Percentiles rank a stretch among this genome's conserved stretches.
Evolutionary conservation across 2,888 invertebrate genomes (phyloP).

Genomic region (Epirrita christyi): DNA sequence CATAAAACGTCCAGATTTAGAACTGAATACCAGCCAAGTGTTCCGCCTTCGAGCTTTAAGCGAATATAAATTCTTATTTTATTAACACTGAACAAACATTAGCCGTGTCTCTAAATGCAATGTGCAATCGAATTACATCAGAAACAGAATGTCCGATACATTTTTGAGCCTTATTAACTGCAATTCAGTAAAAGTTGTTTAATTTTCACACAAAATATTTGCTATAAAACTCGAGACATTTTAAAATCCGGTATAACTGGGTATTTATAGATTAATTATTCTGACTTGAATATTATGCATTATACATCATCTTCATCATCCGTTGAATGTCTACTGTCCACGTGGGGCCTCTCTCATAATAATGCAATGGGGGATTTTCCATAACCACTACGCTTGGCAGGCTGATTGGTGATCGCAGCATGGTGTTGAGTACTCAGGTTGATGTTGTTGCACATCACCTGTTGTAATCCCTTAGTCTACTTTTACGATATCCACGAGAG

Average conservation of each 20-base stretch:
- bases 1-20: constrained; percentile 74
- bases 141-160: constrained; percentile 16
- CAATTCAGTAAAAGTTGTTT: constrained; percentile 29
- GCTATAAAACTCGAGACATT: neutral
- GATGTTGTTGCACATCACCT: too few relatives aligned
- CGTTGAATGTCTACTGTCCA: too few relatives aligned
- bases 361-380: too few relatives aligned
- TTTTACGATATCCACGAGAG: too few relatives aligned
- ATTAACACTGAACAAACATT: constrained; percentile 49
- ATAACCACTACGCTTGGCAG: too few relatives aligned
- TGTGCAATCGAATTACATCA: constrained; percentile 39
- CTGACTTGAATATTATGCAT: too few relatives aligned
- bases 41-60: constrained; percentile 56
- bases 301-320: too few relatives aligned
- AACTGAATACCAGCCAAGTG: constrained; percentile 74
- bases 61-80: constrained; percentile 53
- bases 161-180: neutral
- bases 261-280: neutral
- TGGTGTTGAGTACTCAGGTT: too few relatives aligned
- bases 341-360: too few relatives aligned
- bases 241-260: constrained; percentile 7
- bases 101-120: constrained; percentile 40
- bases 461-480: too few relatives aligned
- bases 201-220: constrained; percentile 16
- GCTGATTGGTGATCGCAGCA: too few relatives aligned